Evolutionary conservation across 2,888 invertebrate genomes (phyloP), one percentile per base, ranked within the genome.

Genomic region (Dione juno): DNA sequence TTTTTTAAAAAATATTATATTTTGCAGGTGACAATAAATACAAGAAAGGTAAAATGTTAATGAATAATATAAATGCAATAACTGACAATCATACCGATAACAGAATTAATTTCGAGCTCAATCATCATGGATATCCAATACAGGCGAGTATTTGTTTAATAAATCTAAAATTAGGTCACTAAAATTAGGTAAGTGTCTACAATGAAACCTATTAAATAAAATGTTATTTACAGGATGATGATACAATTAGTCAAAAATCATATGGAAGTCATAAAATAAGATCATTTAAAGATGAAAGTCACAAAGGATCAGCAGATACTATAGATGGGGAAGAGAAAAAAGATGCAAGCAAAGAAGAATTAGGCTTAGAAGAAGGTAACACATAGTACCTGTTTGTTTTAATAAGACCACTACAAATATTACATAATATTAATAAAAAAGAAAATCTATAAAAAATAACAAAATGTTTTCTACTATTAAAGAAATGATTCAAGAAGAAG

Each of bases 201-300:
- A 19, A 14, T 11, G 10, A 40, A 54, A 8, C 41, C 16, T 10
- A 16, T 54, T 35, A 28, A 54, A 57, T 3, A 43, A 71, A 65
- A 67, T 53, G 82, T 82, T 68, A 21, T 52, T 57, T 14, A 9
- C 75, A 95, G 94, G 96, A 96, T 81, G 96, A 96, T 82, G 96
- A 96, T 89, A 96, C 96, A 86, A 95, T 96, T 82, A 98, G 97
- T 94, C 97, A 97, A 90, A 97, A 97, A 92, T 98, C 98, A 66
- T 97, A 97, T 85, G 97, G 97, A 82, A 98, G 98, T 89, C 97
- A 98, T 90, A 97, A 97, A 89, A 97, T 97, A 88, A 95, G 97
- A 83, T 96, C 96, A 75, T 97, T 96, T 86, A 97, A 97, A 93
- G 97, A 97, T 84, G 97, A 97, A 89, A 98, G 97, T 91, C 98